Conservation (phyloP, 2,888 invertebrate genomes). For the Drosophila niveifrons region DNA sequence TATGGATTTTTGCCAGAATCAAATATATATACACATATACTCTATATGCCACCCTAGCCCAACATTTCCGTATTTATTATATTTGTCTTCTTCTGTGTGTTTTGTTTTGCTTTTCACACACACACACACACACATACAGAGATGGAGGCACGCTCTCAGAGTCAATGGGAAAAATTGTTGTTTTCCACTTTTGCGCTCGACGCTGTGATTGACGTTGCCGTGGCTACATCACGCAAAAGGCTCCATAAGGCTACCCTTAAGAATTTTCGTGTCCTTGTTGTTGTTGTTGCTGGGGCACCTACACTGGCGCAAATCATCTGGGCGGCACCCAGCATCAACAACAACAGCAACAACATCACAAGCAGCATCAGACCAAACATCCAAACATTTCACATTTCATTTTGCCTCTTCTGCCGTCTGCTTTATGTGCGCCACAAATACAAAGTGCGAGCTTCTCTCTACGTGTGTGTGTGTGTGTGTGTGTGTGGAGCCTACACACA, state of each 20-base stretch:
- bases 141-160: constrained; percentile 4
- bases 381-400: constrained; percentile 68
- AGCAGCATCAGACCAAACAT: constrained; percentile 65
- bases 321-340: constrained; percentile 83
- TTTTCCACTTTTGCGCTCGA: constrained; percentile 56
- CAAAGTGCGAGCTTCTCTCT: constrained; percentile 39
- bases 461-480: constrained; percentile 27
- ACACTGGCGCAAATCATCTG: constrained; percentile 83
- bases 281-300: constrained; percentile 50
- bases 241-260: constrained; percentile 47
- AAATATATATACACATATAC: constrained; percentile 51
- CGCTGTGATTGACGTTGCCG: constrained; percentile 75
- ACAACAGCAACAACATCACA: constrained; percentile 27
- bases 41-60: constrained; percentile 45
- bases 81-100: constrained; percentile 51
- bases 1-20: constrained; percentile 73
- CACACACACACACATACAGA: constrained; percentile 15
- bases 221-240: constrained; percentile 57
- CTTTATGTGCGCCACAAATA: constrained; percentile 58
- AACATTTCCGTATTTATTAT: constrained; percentile 61
- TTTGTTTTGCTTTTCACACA: constrained; percentile 59
- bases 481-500: too few relatives aligned
- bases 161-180: constrained; percentile 42
- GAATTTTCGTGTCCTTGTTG: constrained; percentile 28
- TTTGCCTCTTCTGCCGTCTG: constrained; percentile 58